These are phyloP conservation scores for Ceratina calcarata DNA, from an alignment of 1,140 invertebrate genomes.

Conservation along the genomic window DNA sequence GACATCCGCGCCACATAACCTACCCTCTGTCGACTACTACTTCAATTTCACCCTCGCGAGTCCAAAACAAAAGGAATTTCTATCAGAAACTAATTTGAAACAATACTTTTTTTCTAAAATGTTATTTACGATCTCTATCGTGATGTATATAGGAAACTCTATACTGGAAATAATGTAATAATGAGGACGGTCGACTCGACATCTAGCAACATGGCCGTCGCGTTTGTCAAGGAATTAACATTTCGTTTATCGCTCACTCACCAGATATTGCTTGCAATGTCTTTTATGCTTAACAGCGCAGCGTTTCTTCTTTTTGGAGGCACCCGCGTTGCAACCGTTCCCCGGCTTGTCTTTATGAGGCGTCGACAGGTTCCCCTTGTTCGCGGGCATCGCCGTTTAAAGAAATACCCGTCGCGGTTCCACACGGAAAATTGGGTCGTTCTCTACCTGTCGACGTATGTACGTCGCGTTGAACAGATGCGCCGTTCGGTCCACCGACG, in stretches of 20 bases:
- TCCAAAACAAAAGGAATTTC: neutral
- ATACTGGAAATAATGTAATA: too few relatives aligned
- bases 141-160: too few relatives aligned
- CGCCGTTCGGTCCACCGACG: slow-evolving; percentile 40
- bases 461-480: slow-evolving; percentile 10
- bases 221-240: slow-evolving; percentile 38
- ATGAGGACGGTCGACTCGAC: slow-evolving; percentile 17
- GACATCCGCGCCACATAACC: slow-evolving; percentile 44
- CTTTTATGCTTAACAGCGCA: slow-evolving; percentile 71
- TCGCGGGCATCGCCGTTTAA: slow-evolving; percentile 69
- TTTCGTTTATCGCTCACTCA: slow-evolving; percentile 63
- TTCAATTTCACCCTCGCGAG: neutral
- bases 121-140: too few relatives aligned
- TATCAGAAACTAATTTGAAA: too few relatives aligned
- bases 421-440: slow-evolving; percentile 19
- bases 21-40: neutral
- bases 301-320: slow-evolving; percentile 68
- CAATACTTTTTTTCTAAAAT: too few relatives aligned
- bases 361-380: slow-evolving; percentile 69
- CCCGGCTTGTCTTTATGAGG: slow-evolving; percentile 69
- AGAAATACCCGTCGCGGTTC: slow-evolving; percentile 12
- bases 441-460: slow-evolving; percentile 19
- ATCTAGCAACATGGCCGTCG: slow-evolving; percentile 50
- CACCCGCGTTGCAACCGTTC: slow-evolving; percentile 53
- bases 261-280: slow-evolving; percentile 73